A percentile compares a stretch with the other conserved stretches of the same genome.
These are phyloP conservation scores for Tricholauxania praeusta DNA, from an alignment of 2,888 invertebrate species.

Conservation along the genomic window DNA sequence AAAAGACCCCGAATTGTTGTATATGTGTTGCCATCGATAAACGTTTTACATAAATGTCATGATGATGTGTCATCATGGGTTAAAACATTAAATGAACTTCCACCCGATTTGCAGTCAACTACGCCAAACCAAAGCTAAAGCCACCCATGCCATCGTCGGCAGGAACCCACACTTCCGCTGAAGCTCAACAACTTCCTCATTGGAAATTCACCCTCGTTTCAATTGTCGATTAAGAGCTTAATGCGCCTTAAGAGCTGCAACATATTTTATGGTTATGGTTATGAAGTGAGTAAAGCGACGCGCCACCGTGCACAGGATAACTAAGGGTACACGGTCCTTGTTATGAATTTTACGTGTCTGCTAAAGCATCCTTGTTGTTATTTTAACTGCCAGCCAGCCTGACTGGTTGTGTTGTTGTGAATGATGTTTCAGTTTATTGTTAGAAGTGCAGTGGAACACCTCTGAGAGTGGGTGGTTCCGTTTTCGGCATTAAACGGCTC, in stretches of 20 bases:
- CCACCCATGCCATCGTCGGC: background rate
- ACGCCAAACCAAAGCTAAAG: no score
- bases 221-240: constrained; percentile 40
- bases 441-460: background rate
- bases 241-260: constrained; percentile 52
- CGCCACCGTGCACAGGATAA: constrained; percentile 2
- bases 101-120: background rate
- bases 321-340: background rate
- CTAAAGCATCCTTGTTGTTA: constrained; percentile 7
- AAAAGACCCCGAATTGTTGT: no score
- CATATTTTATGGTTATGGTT: constrained; percentile 58
- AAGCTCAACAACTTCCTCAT: background rate
- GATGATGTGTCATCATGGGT: constrained; percentile 1
- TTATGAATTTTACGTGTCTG: background rate
- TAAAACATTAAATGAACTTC: constrained; percentile 20
- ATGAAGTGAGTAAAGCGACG: background rate
- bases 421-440: constrained; percentile 19
- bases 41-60: constrained; percentile 28
- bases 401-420: constrained; percentile 3
- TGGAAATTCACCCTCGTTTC: constrained; percentile 17
- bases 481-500: constrained; percentile 44
- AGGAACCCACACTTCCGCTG: background rate
- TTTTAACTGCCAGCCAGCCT: background rate
- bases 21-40: constrained; percentile 46
- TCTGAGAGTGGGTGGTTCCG: constrained; percentile 25